These are phyloP conservation scores for Drosophila parthenogenetica DNA, from an alignment of 2,888 invertebrate species.

Conservation along the genomic window DNA sequence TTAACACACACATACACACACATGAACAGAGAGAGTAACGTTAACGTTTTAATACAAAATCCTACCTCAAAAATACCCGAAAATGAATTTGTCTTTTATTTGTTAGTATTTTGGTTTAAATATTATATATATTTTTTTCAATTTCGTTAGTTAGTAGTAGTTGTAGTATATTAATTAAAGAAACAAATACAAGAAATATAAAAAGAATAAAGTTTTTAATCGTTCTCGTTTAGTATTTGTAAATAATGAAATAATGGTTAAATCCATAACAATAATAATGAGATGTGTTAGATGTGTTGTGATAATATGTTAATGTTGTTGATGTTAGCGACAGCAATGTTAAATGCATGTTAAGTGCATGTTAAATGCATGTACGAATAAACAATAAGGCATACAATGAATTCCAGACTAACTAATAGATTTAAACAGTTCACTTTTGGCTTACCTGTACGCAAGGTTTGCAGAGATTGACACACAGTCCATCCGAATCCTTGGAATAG, in stretches of 20 bases:
- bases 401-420: neutral
- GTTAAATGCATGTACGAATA: slow-evolving; percentile 49
- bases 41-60: slow-evolving; percentile 61
- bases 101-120: slow-evolving; percentile 61
- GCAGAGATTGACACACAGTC: slow-evolving; percentile 98
- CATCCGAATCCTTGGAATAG: slow-evolving; percentile 99
- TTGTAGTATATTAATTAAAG: slow-evolving; percentile 41
- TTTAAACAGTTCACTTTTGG: neutral
- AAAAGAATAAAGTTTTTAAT: slow-evolving; percentile 40
- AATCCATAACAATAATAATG: slow-evolving; percentile 41
- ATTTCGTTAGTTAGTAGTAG: slow-evolving; percentile 49
- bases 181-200: slow-evolving; percentile 52
- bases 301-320: slow-evolving; percentile 33
- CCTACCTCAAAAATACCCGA: slow-evolving; percentile 86
- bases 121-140: slow-evolving; percentile 37
- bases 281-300: slow-evolving; percentile 26
- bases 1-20: slow-evolving; percentile 42
- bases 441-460: slow-evolving; percentile 96
- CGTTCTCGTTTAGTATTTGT: slow-evolving; percentile 36
- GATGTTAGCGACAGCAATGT: slow-evolving; percentile 47
- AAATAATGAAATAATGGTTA: slow-evolving; percentile 31
- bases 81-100: slow-evolving; percentile 84
- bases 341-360: slow-evolving; percentile 26
- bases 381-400: slow-evolving; percentile 63
- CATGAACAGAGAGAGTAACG: slow-evolving; percentile 34